These are phyloP conservation scores for Drosophila ananassae DNA, from an alignment of 1,140 invertebrate genomes.

Conservation along the genomic window DNA sequence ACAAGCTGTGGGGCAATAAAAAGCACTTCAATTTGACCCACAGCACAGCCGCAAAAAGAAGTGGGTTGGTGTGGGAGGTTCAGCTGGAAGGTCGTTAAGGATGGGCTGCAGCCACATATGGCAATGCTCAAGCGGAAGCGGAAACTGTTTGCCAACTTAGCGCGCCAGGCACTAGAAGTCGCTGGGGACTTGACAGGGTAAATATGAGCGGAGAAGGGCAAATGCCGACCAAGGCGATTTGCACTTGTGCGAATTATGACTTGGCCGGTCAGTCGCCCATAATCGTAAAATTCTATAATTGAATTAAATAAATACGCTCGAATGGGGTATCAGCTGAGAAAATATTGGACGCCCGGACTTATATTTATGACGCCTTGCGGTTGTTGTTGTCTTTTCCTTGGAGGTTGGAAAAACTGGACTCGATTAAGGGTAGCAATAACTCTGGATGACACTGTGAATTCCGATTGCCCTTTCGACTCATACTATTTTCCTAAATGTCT, in stretches of 20 bases:
- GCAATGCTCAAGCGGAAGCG: conserved; percentile 62
- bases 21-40: conserved; percentile 82
- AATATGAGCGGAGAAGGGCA: conserved; percentile 6
- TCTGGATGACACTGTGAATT: background rate
- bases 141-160: conserved; percentile 79
- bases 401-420: background rate
- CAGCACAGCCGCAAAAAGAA: conserved; percentile 46
- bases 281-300: conserved; percentile 83
- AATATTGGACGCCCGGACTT: conserved; percentile 55
- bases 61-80: conserved; percentile 8
- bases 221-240: conserved; percentile 54
- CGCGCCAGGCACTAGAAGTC: conserved; percentile 49
- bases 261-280: conserved; percentile 53
- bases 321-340: conserved; percentile 68
- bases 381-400: conserved; percentile 21
- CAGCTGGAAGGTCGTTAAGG: conserved; percentile 67
- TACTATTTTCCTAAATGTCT: background rate
- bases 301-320: conserved; percentile 77
- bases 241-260: conserved; percentile 80
- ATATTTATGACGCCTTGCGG: conserved; percentile 68
- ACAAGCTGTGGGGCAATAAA: conserved; percentile 80
- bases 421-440: conserved; percentile 8
- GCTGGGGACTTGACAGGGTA: conserved; percentile 56
- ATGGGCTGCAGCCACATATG: conserved; percentile 59
- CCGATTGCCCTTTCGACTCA: background rate